Percentiles rank a stretch among this genome's conserved stretches.
phyloP scores from a whole-genome alignment of 2,888 invertebrate genomes.

The Tenthredo livida region DNA sequence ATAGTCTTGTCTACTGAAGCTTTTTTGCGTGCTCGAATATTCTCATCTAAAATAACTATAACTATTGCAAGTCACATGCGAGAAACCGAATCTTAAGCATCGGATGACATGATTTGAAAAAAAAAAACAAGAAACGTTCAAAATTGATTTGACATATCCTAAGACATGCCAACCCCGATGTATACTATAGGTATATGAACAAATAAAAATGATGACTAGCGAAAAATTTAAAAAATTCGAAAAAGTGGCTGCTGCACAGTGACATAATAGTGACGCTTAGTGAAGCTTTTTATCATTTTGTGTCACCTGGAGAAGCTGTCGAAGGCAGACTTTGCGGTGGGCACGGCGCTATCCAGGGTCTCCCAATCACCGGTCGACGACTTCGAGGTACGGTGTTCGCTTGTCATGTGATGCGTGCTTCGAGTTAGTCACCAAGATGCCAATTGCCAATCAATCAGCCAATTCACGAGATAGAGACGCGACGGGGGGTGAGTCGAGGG shows the following conservation, averaged over 20 bases:
- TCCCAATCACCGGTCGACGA: constrained; percentile 75
- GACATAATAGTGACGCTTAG: constrained; percentile 16
- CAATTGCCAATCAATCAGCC: constrained; percentile 49
- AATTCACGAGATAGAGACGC: constrained; percentile 49
- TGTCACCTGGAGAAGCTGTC: constrained; percentile 78
- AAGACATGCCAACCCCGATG: not conserved
- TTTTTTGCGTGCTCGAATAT: not conserved
- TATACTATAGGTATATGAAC: not conserved
- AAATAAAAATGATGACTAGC: not conserved
- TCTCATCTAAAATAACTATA: not conserved
- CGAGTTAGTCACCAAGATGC: constrained; percentile 50
- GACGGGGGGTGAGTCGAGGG: constrained; percentile 30
- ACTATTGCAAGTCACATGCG: not conserved
- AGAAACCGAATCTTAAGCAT: constrained; percentile 5
- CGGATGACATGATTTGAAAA: not conserved
- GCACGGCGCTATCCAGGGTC: constrained; percentile 64
- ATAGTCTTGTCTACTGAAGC: not conserved
- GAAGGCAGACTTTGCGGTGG: constrained; percentile 74
- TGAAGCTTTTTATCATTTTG: constrained; percentile 48
- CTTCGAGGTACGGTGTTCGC: constrained; percentile 75
- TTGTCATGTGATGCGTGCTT: constrained; percentile 76
- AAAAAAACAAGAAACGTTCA: not conserved
- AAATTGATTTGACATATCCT: not conserved
- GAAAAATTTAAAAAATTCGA: not conserved
- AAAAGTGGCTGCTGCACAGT: not conserved